Evolutionary conservation across 2,113 vertebrate genomes (phyloP).

Genomic region (Plectropomus leopardus): DNA sequence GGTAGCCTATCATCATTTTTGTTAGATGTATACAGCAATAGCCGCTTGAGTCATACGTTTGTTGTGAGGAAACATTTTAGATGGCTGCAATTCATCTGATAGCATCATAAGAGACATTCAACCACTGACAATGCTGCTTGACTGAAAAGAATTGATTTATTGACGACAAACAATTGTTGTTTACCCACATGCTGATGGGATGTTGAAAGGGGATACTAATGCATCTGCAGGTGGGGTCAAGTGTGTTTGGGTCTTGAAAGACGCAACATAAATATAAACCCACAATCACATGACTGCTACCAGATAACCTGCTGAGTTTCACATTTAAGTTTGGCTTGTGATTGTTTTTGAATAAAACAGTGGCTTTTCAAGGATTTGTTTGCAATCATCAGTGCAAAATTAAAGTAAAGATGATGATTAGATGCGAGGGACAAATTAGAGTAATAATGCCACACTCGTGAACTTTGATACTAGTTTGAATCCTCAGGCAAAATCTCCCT

Average conservation of each 20-base stretch:
- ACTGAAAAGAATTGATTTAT: conserved; percentile 37
- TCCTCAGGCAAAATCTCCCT: neutral
- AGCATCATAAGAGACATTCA: neutral
- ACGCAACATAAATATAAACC: conserved; percentile 15
- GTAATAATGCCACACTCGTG: neutral
- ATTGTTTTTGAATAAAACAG: no score
- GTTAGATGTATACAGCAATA: neutral
- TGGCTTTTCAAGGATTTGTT: neutral
- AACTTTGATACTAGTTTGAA: neutral
- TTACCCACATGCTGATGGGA: conserved; percentile 29
- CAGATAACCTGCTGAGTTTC: no score
- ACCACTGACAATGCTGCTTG: neutral
- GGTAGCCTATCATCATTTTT: neutral
- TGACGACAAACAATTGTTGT: conserved; percentile 48
- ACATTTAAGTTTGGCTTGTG: neutral
- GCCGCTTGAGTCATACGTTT: no score
- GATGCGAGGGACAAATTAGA: neutral
- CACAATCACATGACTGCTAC: neutral
- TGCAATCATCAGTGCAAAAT: neutral
- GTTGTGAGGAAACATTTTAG: no score
- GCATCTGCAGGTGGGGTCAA: conserved; percentile 24
- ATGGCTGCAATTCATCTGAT: neutral
- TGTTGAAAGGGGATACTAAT: conserved; percentile 40
- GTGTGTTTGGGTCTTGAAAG: conserved; percentile 3
- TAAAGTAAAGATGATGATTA: neutral